A percentile compares a stretch with the other conserved stretches of the same genome.
phyloP scores from a whole-genome alignment of 2,797 vertebrate genomes.

The Argyrosomus regius region DNA sequence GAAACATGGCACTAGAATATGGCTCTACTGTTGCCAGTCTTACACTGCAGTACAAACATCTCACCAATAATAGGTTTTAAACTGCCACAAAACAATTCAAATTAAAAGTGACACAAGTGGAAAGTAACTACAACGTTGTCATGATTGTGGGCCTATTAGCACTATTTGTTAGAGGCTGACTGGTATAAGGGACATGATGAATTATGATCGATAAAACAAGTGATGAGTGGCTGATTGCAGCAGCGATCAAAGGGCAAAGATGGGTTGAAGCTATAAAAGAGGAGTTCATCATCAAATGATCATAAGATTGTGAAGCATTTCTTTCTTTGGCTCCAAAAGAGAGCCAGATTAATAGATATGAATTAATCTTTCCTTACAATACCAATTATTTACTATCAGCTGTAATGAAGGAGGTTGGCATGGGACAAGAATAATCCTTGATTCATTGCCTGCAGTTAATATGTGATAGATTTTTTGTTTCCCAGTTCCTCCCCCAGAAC shows the following conservation, averaged over 20 bases:
- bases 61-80: background rate
- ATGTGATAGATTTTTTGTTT: slow-evolving; percentile 15
- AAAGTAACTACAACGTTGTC: background rate
- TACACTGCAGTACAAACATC: background rate
- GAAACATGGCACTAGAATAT: slow-evolving; percentile 2
- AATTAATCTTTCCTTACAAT: slow-evolving; percentile 27
- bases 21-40: background rate
- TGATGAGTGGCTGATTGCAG: slow-evolving; percentile 19
- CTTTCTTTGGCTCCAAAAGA: slow-evolving; percentile 15
- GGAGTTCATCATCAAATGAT: slow-evolving; percentile 23
- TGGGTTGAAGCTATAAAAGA: slow-evolving; percentile 11
- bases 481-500: slow-evolving; percentile 2
- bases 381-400: slow-evolving; percentile 35
- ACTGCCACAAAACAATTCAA: background rate
- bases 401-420: slow-evolving; percentile 32
- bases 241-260: slow-evolving; percentile 10
- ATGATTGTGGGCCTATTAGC: background rate
- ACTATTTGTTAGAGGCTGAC: background rate
- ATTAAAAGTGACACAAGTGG: background rate
- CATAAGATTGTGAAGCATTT: slow-evolving; percentile 17
- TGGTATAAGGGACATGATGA: background rate
- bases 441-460: slow-evolving; percentile 20
- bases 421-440: slow-evolving; percentile 15
- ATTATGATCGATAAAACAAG: slow-evolving; percentile 14
- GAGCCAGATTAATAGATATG: background rate